Evolutionary conservation across 35 echinoderm and acorn worm genomes (phyloP).

Genomic region (Amphiura filiformis): DNA sequence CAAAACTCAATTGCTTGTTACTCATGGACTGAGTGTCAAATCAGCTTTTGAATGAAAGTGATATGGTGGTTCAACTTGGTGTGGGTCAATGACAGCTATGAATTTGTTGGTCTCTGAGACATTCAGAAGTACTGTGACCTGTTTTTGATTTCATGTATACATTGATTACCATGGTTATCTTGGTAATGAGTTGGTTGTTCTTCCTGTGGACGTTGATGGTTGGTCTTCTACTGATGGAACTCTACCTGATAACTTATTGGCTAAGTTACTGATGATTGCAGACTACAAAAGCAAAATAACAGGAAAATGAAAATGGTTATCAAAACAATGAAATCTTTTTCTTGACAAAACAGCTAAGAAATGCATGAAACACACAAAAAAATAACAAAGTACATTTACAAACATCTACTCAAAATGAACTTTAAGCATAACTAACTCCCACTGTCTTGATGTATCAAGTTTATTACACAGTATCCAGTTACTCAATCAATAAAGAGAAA

Average conservation of each 20-base stretch:
- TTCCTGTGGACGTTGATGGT: constrained; percentile 47
- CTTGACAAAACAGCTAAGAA: not conserved
- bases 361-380: not conserved
- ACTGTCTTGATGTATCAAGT: too few relatives aligned
- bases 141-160: too few relatives aligned
- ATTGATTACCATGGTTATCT: not conserved
- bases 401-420: not conserved
- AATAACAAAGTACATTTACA: not conserved
- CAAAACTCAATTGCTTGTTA: too few relatives aligned
- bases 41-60: too few relatives aligned
- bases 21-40: too few relatives aligned
- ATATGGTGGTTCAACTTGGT: too few relatives aligned
- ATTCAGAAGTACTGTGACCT: too few relatives aligned
- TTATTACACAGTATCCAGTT: too few relatives aligned
- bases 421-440: not conserved
- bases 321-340: too few relatives aligned
- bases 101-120: too few relatives aligned
- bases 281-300: constrained; percentile 41
- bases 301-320: not conserved
- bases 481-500: too few relatives aligned
- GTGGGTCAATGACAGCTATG: too few relatives aligned
- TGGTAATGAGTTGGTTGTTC: not conserved
- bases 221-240: constrained; percentile 44
- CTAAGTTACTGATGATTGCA: constrained; percentile 91
- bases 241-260: constrained; percentile 85